Evolutionary conservation across 2,888 invertebrate species (phyloP), one percentile per base, ranked within the genome.

Genomic region (Dryobotodes eremita): DNA sequence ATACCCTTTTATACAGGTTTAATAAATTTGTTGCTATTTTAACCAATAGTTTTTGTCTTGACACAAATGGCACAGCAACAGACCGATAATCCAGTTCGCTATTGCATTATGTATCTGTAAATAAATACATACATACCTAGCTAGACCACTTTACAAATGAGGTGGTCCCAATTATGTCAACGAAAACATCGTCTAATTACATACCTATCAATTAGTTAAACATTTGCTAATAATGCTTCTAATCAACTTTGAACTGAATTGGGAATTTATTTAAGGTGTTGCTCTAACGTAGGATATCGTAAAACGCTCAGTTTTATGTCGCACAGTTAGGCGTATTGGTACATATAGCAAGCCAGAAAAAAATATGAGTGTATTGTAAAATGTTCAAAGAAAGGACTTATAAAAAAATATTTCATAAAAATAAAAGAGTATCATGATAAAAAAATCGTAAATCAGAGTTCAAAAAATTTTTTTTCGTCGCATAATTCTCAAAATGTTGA

Each of bases 21-120:
- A 42, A 53, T 68, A 68, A 53, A 42, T 80, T 31, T 4, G 6
- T n/a, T 31, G 36, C 4, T 36, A 80, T n/a, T n/a, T 70, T 13
- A 68, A 8, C n/a, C 17, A 57, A 76, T 46, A 23, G 1, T 61
- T 61, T 6, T 74, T 26, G 36, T 50, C 17, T 46, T 50, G 31
- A 36, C 17, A 50, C 1, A 57, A 36, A n/a, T 69, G 36, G 36
- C 76, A 23, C 10, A 23, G 48, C 48, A 66, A 77, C 61, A 70
- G 53, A 23, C 53, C 11, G 46, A 48, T 31, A 31, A 53, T 57
- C 55, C 31, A 42, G 55, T 82, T 68, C 15, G 20, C n/a, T 75
- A 31, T 48, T 80, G 31, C 83, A 76, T 76, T 76, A 76, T 64
- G 61, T 66, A 79, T 31, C 15, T 57, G 48, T 50, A 42, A 42